Evolutionary conservation across 2,888 invertebrate species (phyloP).

Genomic region (Labia minor): DNA sequence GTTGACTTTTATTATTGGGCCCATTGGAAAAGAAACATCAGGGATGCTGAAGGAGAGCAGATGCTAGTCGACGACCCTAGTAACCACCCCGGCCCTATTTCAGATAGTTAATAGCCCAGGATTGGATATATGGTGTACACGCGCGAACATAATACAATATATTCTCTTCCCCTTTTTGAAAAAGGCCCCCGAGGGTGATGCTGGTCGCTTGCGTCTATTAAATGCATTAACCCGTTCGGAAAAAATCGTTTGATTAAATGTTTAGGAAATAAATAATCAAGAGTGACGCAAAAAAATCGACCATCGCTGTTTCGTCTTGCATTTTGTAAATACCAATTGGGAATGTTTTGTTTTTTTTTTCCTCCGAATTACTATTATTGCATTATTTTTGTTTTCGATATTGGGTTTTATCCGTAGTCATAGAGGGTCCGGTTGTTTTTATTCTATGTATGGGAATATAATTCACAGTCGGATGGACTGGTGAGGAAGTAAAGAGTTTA

Average conservation of each 20-base stretch:
- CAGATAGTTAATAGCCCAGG: not conserved
- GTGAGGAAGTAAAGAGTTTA: not conserved
- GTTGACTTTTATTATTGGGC: not conserved
- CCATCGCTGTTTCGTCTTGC: not conserved
- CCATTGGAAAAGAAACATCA: not conserved
- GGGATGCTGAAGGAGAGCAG: not conserved
- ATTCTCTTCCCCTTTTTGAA: not conserved
- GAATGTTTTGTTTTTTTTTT: not conserved
- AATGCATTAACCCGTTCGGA: constrained; percentile 7
- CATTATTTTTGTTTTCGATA: not conserved
- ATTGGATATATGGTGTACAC: constrained; percentile 1
- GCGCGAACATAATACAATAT: constrained; percentile 6
- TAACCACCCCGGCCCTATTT: not conserved
- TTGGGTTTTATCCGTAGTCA: too few relatives aligned
- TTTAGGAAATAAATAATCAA: constrained; percentile 8
- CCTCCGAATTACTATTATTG: not conserved
- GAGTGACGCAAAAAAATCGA: not conserved
- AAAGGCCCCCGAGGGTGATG: not conserved
- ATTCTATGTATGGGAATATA: not conserved
- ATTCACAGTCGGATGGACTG: not conserved
- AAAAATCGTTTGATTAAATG: constrained; percentile 13
- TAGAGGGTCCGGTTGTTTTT: not conserved
- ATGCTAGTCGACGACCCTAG: not conserved
- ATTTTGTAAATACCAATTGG: not conserved
- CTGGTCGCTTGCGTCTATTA: not conserved